Percentiles rank a stretch among this genome's conserved stretches.
These are phyloP conservation scores for Metopia argyrocephala DNA, from an alignment of 2,888 invertebrate genomes.

Conservation along the genomic window DNA sequence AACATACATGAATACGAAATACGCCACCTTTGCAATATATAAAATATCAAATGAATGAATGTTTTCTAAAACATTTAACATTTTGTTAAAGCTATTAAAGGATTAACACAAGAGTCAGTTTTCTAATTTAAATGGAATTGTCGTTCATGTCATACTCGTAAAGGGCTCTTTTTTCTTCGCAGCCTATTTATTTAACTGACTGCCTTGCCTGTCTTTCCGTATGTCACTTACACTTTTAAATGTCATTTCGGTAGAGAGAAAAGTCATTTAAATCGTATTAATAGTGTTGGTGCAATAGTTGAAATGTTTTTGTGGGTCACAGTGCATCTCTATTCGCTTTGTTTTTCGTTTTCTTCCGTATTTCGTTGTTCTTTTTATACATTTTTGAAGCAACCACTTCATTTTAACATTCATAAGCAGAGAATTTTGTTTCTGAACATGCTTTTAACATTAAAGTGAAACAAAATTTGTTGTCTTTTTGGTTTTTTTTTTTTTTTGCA, in stretches of 20 bases:
- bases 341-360: conserved; percentile 19
- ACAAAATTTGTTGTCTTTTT: conserved; percentile 48
- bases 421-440: conserved; percentile 50
- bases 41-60: conserved; percentile 19
- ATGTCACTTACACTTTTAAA: conserved; percentile 41
- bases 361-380: too few species aligned
- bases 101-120: conserved; percentile 66
- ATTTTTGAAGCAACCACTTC: conserved; percentile 46
- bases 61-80: conserved; percentile 56
- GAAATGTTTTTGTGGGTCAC: conserved; percentile 59
- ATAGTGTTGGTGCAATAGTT: conserved; percentile 9
- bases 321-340: conserved; percentile 50
- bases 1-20: background rate
- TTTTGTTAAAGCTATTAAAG: conserved; percentile 66
- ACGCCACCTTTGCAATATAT: conserved; percentile 39
- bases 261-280: conserved; percentile 14
- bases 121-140: conserved; percentile 51
- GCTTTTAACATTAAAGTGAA: conserved; percentile 59
- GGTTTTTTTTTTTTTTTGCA: conserved; percentile 38
- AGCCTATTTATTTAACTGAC: background rate
- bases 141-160: conserved; percentile 1
- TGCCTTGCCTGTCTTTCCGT: conserved; percentile 27
- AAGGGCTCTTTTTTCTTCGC: background rate
- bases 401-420: conserved; percentile 51
- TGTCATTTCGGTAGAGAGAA: conserved; percentile 41